Base-by-base conservation (phyloP, 2,113 vertebrate genomes). In the Aptenodytes patagonicus region DNA sequence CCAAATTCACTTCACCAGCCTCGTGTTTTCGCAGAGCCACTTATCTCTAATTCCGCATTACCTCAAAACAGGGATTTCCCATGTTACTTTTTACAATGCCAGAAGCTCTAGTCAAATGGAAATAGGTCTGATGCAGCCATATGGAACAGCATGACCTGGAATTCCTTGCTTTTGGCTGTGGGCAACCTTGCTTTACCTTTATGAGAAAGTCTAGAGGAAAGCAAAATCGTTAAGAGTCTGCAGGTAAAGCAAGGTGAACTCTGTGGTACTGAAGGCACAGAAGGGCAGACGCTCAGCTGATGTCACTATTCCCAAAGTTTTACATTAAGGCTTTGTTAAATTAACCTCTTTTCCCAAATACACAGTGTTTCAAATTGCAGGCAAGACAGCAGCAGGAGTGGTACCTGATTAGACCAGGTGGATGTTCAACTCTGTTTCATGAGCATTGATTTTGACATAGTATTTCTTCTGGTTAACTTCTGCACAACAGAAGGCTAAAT, bases 61-160 rank as follows among this genome's bases (percentile, higher is more conserved):
- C 87, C 83, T 94, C 89, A 93, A 87, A 94, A 82, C 94, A 91
- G 89, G 93, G 87, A 92, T 95, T 96, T 95, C 88, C 89, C 71
- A 25, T 76, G 91, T 93, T 94, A 42, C 64, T 91, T 95, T 93
- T 90, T 61, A 69, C 66, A 95, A 73, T 12, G 64, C 83, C 91
- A 95, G 92, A 87, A 97, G 82, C 22, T 14, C 86, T 91, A 70
- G 49, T 84, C 69, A 73, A 49, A 94, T 79, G 52, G 71, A 92
- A 96, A 70, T 70, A 86, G 66, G 73, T 89, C 91, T 93, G 77
- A 91, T 76, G 51, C 55, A 93, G 77, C 52, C 60, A 24, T 65
- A 58, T 44, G 46, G 69, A 95, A 66, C 62, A 92, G 18, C 40
- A 62, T 66, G 58, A 86, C 77, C 85, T 96, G 89, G 64, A 80